Evolutionary conservation across 2,113 vertebrate genomes (phyloP), one percentile per base, ranked within the genome.

Genomic region (Chaetura pelagica): DNA sequence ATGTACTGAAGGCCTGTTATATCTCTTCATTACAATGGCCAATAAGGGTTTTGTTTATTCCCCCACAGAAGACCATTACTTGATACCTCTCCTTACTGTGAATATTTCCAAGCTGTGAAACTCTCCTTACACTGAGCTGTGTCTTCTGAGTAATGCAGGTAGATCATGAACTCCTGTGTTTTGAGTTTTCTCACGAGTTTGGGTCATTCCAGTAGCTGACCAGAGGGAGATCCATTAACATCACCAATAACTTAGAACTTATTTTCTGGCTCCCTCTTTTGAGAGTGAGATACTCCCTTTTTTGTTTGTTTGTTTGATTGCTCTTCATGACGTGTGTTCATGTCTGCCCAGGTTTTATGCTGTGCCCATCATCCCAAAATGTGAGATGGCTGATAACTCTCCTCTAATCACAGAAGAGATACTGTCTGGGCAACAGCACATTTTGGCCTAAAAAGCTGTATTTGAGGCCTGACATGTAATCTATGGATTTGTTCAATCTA

Each of bases 371-470:
- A 59, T 42, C 3, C 2, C 7, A 49, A 73, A 86, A 93, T 2
- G 3, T 67, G 69, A 89, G 73, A 64, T 26, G 34, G 55, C 16
- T 91, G 78, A 55, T 59, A 91, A 85, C 27, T 63, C 52, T 67
- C 51, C 88, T 84, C 38, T 59, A 89, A 86, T 74, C 42, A 90
- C 42, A 69, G 42, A 85, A 79, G 10, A 76, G 30, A 32, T 20
- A 93, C 32, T 32, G 46, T 59, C 42, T 74, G 4, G 0, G 38
- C 48, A 93, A 49, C 48, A 80, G 59, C 5, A 15, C 4, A 15
- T 51, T 85, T 89, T 93, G 87, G 59, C 82, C 77, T 66, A 55
- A 85, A 91, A 90, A 80, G 32, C 59, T 27, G 61, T 44, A 76
- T 79, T 89, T 80, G 62, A 83, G 81, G 21, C 23, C 62, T 91